Evolutionary conservation across 2,888 invertebrate genomes (phyloP), one percentile per base, ranked within the genome.

Genomic region (Cheiracanthium punctorium): DNA sequence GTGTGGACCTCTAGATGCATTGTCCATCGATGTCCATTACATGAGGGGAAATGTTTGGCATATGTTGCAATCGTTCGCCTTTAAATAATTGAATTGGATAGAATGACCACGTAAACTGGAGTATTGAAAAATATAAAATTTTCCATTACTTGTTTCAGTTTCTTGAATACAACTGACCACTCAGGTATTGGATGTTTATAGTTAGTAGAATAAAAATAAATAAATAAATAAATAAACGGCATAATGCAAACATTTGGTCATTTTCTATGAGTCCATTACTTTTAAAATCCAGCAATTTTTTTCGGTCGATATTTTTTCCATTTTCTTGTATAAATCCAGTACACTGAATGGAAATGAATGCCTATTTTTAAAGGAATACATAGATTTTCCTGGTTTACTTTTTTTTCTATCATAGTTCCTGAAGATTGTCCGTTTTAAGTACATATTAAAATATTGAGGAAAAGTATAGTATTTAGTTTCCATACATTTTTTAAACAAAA

Each of bases 1-100:
- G 80, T 24, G 7, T 43, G 20, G 73, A 58, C 52, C 48, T 81
- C 58, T 58, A 58, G 69, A 71, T 82, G 76, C 82, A 76, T 76
- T 82, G 82, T 33, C 81, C 71, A 76, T 64, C 52, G 58, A 82
- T 70, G 82, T 75, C 82, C 82, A 82, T 82, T 82, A 82, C 70
- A 64, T 30, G 41, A 20, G 28, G 29, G 28, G 28, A 74, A 75
- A 75, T 75, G 74, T 74, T 70, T 58, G 70, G 70, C 82, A 82
- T 70, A 69, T 75, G 82, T 58, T 70, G 82, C 82, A 82, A 82
- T 82, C 71, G 64, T 32, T 71, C 70, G 76, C 71, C 70, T 82
- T 82, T 82, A 82, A 82, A 82, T 82, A 82, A 82, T 76, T 82
- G 82, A 82, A 48, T 48, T 17, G 5, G n/a, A 48, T 48, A 48